Percentiles rank a stretch among this genome's conserved stretches.
These are phyloP conservation scores for Pteronotus mesoamericanus DNA, from an alignment of 2,797 vertebrate genomes.

Conservation along the genomic window DNA sequence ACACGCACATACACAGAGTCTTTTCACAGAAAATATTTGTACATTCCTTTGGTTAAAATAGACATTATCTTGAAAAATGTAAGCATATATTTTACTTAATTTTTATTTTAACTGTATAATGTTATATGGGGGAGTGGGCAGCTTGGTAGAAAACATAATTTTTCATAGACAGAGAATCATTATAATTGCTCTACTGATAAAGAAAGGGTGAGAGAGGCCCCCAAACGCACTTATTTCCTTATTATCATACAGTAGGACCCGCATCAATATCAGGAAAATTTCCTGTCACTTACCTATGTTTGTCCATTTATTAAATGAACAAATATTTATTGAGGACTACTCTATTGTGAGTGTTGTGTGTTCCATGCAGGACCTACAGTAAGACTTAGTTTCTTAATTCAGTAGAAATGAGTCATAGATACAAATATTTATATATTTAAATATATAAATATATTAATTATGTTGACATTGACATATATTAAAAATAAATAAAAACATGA, in stretches of 20 bases:
- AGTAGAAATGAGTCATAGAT: background rate
- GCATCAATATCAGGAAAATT: background rate
- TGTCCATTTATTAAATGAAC: background rate
- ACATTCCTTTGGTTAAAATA: background rate
- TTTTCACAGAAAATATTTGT: background rate
- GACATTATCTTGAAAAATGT: background rate
- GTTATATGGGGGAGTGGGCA: background rate
- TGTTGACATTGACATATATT: too few relatives aligned
- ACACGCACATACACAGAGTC: too few relatives aligned
- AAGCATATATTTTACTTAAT: background rate
- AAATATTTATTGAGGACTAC: background rate
- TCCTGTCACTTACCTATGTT: background rate
- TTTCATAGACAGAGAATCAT: background rate
- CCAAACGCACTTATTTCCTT: background rate
- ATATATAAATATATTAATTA: too few relatives aligned
- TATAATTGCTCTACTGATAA: background rate
- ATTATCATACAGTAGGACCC: background rate
- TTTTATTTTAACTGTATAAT: background rate
- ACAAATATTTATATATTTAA: too few relatives aligned
- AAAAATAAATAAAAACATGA: background rate
- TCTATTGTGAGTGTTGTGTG: accelerated
- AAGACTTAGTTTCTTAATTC: background rate
- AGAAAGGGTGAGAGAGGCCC: background rate
- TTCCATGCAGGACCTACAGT: background rate
- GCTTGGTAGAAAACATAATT: background rate